Percentiles rank a stretch among this genome's conserved stretches.
Evolutionary conservation across 2,888 invertebrate species (phyloP).

Genomic region (Sarcophaga carnaria): DNA sequence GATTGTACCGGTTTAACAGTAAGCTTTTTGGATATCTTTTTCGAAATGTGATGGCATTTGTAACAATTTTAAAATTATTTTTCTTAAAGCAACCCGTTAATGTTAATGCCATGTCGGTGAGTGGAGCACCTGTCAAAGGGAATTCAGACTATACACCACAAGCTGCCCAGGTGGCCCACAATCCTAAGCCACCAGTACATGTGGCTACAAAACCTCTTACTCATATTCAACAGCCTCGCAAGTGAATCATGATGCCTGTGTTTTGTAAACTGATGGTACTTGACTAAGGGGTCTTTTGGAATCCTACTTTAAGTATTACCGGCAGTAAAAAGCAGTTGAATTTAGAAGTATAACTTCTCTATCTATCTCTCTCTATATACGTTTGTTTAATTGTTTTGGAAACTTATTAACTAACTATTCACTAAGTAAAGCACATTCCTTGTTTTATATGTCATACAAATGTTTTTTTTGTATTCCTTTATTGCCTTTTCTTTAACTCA

Average conservation of each 20-base stretch:
- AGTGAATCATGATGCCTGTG: constrained; percentile 78
- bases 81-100: constrained; percentile 78
- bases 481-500: not conserved
- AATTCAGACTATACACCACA: constrained; percentile 94
- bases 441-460: constrained; percentile 15
- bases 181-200: constrained; percentile 88
- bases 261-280: not conserved
- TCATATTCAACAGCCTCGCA: constrained; percentile 94
- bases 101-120: constrained; percentile 89
- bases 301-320: not conserved
- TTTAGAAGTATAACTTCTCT: constrained; percentile 1
- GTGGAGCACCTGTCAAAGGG: constrained; percentile 91
- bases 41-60: not conserved
- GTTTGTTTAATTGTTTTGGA: constrained; percentile 31
- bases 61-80: not conserved
- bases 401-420: not conserved
- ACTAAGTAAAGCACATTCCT: constrained; percentile 48
- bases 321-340: not conserved
- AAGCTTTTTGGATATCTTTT: constrained; percentile 72
- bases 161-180: constrained; percentile 92
- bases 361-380: not conserved
- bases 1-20: constrained; percentile 89
- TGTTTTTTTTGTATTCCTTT: constrained; percentile 14
- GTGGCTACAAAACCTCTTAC: constrained; percentile 85
- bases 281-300: not conserved